Evolutionary conservation across 2,888 invertebrate genomes (phyloP), one percentile per base, ranked within the genome.

Genomic region (Alcis repandata): DNA sequence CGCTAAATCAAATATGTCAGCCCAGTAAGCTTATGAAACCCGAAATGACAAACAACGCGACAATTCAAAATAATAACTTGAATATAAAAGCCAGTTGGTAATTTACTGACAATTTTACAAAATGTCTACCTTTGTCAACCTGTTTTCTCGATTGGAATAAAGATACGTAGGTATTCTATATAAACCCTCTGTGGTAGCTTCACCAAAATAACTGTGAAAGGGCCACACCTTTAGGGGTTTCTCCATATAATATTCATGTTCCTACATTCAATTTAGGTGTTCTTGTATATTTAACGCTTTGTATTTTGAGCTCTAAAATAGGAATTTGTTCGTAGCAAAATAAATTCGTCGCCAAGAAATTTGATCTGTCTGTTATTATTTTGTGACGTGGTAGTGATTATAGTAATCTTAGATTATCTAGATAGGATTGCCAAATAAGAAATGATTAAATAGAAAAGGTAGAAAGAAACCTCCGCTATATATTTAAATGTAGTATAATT

Each of bases 111-210:
- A 46, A 59, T 59, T 58, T 63, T 61, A 27, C 62, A 60, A 61
- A 67, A 64, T 51, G 57, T 56, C 45, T n/a, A 69, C 73, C 72
- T 69, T 52, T 72, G 72, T 74, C 72, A 69, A 69, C 61, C 64
- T 52, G 51, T 36, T 19, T 15, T 53, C 13, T 59, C 40, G 22
- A 48, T 43, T n/a, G 27, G 22, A 13, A 38, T 54, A 22, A 15
- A 17, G 33, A 43, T 48, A 51, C 22, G 22, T 10, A 22, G 15
- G 52, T 33, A 20, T 27, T 45, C n/a, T 17, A n/a, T 53, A 58
- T 41, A 33, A 27, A 27, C 27, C 27, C 19, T 11, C 36, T 46
- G 40, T 22, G 22, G n/a, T 17, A 57, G 10, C 43, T 54, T 46
- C 15, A 19, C 60, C 38, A 17, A 59, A 20, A 43, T 59, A 51